Base-by-base conservation (phyloP, 2,888 invertebrate genomes). In the Metellina segmentata region DNA sequence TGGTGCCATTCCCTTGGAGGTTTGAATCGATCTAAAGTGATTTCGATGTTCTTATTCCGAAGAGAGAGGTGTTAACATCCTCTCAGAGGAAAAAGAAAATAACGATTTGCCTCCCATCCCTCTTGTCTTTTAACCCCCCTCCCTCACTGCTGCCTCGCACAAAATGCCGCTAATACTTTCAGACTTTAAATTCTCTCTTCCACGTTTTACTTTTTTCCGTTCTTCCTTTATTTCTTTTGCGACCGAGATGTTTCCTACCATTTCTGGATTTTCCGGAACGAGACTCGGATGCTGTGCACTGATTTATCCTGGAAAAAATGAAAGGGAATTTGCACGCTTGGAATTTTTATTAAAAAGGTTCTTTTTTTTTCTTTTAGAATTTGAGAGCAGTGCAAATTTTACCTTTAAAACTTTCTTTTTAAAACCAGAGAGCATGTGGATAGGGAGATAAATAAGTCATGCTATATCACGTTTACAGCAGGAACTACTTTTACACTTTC, bases 11-110 rank as follows among this genome's bases (percentile, higher is more conserved):
- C 85, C 91, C 78, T 77, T 48, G 71, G 82, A 83, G 79, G 51
- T 88, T 83, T 72, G 86, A 87, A 91, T 91, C 91, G 91, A 91
- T 88, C 82, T 87, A 87, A 90, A 91, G 87, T 91, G 91, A 91
- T 87, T 91, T 78, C 70, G 91, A 91, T 91, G 91, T 91, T 91
- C 91, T 88, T 91, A 87, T 87, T 91, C 87, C 81, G 74, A 83
- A 72, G 91, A 91, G 91, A 72, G 87, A 90, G 78, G 81, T 91
- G 86, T 91, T 91, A 91, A 87, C 91, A 87, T 81, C 75, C 34
- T 61, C 20, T 19, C 53, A 48, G 69, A 79, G 72, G 70, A 52
- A 52, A 61, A 87, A 81, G 78, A 91, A 91, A 91, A 91, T 91
- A 75, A 72, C 83, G 91, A 91, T 87, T 91, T 87, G 91, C 87